Conservation (phyloP, 2,113 vertebrate species). For the Bubo blakistoni region DNA sequence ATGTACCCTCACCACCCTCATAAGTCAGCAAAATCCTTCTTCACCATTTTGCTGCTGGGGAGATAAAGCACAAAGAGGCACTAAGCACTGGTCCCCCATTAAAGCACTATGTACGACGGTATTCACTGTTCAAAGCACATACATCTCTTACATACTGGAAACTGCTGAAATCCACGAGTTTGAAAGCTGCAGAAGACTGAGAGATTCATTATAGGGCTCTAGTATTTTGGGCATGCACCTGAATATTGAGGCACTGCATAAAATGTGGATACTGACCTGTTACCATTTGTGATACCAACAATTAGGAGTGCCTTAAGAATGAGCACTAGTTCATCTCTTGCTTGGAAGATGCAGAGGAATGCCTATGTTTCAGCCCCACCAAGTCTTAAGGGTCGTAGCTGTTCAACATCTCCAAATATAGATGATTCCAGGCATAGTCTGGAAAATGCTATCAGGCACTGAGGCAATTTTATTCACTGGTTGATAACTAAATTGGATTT, state of each 20-base stretch:
- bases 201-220: background rate
- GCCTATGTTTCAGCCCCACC: accelerated
- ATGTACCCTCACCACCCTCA: background rate
- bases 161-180: background rate
- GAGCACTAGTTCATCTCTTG: background rate
- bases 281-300: background rate
- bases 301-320: background rate
- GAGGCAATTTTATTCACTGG: background rate
- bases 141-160: background rate
- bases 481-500: background rate
- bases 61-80: background rate
- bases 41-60: background rate
- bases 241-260: background rate
- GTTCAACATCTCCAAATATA: background rate
- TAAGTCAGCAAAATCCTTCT: background rate
- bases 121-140: background rate
- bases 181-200: background rate
- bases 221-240: background rate
- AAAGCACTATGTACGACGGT: background rate
- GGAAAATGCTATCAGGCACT: background rate
- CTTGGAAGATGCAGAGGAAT: background rate
- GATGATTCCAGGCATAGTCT: background rate
- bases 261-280: background rate
- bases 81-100: background rate
- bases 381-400: background rate